A percentile compares a stretch with the other conserved stretches of the same genome.
Conservation (phyloP, 2,797 vertebrate genomes). For the Calcarius lapponicus region DNA sequence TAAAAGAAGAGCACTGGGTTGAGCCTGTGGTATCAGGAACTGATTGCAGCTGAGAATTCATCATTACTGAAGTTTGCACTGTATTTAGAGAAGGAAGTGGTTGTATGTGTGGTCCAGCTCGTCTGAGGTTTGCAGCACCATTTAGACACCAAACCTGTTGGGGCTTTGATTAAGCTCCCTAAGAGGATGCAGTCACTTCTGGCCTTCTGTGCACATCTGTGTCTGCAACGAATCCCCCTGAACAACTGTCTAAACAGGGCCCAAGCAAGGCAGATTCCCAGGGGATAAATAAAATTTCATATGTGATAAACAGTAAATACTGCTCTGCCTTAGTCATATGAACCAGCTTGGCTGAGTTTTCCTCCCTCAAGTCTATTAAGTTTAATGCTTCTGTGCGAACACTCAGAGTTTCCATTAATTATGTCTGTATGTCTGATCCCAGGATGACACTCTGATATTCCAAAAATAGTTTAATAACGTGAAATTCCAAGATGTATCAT, state of each 20-base stretch:
- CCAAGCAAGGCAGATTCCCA: background rate
- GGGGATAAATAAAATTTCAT: background rate
- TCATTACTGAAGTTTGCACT: background rate
- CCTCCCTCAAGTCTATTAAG: background rate
- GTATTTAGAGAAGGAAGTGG: background rate
- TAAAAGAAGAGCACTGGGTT: background rate
- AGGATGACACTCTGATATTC: slow-evolving; percentile 21
- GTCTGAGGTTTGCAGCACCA: background rate
- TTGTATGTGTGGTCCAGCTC: background rate
- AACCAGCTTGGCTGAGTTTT: background rate
- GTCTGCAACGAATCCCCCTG: background rate
- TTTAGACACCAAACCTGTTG: background rate
- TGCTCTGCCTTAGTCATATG: slow-evolving; percentile 7
- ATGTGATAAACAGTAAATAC: slow-evolving; percentile 24
- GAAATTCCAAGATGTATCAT: slow-evolving; percentile 34
- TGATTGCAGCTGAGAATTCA: background rate
- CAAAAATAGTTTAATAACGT: slow-evolving; percentile 54
- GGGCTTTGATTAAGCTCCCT: background rate
- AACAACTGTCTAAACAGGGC: slow-evolving; percentile 7
- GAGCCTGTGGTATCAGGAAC: background rate
- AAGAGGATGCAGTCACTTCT: background rate
- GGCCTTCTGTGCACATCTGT: background rate
- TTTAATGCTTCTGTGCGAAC: background rate
- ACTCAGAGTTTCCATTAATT: slow-evolving; percentile 29
- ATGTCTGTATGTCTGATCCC: background rate